Conservation (phyloP, 1,140 invertebrate genomes). For the Brachionus paranguensis region DNA sequence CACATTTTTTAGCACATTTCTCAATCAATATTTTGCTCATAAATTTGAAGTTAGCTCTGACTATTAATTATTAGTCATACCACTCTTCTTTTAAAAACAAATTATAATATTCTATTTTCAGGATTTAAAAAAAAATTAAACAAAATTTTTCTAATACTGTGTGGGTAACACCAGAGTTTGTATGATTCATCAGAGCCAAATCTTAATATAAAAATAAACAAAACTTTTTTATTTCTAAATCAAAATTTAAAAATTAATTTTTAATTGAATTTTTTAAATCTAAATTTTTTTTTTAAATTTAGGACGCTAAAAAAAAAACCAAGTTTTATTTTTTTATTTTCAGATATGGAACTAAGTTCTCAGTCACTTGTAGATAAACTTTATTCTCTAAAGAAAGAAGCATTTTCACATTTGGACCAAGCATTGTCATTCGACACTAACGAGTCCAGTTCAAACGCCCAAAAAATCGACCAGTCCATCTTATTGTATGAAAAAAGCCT, state of each 20-base stretch:
- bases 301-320: neutral
- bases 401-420: conserved; percentile 13
- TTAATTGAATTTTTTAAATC: neutral
- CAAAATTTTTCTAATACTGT: neutral
- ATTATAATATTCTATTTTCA: neutral
- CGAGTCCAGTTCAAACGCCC: neutral
- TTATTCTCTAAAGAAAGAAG: neutral
- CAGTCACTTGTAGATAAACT: conserved; percentile 4
- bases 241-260: no score
- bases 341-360: neutral
- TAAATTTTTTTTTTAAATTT: neutral
- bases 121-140: neutral
- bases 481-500: conserved; percentile 8
- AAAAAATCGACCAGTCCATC: neutral
- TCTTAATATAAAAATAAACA: neutral
- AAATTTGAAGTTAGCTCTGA: neutral
- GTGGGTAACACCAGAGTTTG: neutral
- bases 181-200: neutral
- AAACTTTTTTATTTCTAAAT: neutral
- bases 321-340: neutral
- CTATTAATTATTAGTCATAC: neutral
- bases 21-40: no score
- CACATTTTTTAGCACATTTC: no score
- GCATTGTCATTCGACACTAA: neutral
- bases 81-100: neutral